Evolutionary conservation across 2,888 invertebrate genomes (phyloP), one percentile per base, ranked within the genome.

Genomic region (Dryomyza anilis): DNA sequence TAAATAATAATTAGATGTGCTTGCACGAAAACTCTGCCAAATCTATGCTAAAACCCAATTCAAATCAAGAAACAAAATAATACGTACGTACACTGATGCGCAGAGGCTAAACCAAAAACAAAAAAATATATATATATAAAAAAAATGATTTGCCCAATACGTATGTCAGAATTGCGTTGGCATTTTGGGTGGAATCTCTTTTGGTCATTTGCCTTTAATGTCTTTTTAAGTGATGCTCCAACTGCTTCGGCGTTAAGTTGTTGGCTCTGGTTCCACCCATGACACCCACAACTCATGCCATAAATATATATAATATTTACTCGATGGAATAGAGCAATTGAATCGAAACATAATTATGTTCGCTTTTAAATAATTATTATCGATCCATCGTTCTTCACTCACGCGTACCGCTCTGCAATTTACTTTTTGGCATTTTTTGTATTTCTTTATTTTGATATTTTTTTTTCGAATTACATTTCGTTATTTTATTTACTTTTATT

Each of bases 1-100:
- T 73, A 78, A 78, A 76, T 75, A 78, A 76, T 76, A 76, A 76
- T 76, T 78, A 76, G 76, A 76, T 76, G 67, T 72, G 67, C 70
- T 67, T 52, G 50, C 27, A 27, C 7, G 43, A 16, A 16, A 16
- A 43, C 23, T 55, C 23, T 16, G 33, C 23, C 21, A 21, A 53
- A 53, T 16, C 14, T 16, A 33, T 19, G 36, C 6, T 33, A 2
- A 53, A n/a, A 8, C n/a, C 12, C 12, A 36, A 36, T 19, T 36
- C 16, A 21, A 45, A 23, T 14, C 16, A 29, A 23, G 30, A n/a
- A 46, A 33, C 19, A 30, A 25, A 30, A 33, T 14, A 21, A 21
- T n/a, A 12, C n/a, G 23, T 33, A 12, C 19, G n/a, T 25, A 30
- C 45, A n/a, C 19, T 23, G n/a, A 12, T 8, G n/a, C n/a, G n/a